A percentile compares a stretch with the other conserved stretches of the same genome.
These are phyloP conservation scores for Chloroceryle aenea DNA, from an alignment of 2,113 vertebrate genomes.

Conservation along the genomic window DNA sequence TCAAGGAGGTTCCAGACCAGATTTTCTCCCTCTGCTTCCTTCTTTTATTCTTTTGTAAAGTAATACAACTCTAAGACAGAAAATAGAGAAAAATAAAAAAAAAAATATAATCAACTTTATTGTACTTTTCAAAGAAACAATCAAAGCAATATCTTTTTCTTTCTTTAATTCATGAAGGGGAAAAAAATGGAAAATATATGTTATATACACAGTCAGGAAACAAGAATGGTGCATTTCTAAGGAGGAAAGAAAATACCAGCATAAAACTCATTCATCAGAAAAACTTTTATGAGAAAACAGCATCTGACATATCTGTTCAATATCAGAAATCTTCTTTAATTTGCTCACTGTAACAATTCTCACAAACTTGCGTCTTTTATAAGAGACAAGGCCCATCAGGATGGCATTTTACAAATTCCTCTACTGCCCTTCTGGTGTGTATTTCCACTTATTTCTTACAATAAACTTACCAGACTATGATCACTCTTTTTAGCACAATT, in stretches of 20 bases:
- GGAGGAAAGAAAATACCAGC: neutral
- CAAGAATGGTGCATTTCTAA: neutral
- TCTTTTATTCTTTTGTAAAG: neutral
- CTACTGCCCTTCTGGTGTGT: neutral
- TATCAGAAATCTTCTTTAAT: conserved; percentile 59
- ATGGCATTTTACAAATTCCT: conserved; percentile 20
- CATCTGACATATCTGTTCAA: conserved; percentile 63
- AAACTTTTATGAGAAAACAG: conserved; percentile 32
- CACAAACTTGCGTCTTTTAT: conserved; percentile 60
- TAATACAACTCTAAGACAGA: neutral
- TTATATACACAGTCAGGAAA: neutral
- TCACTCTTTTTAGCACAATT: conserved; percentile 62
- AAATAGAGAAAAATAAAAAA: neutral
- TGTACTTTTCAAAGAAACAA: neutral
- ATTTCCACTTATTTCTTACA: conserved; percentile 51
- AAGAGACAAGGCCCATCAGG: conserved; percentile 59
- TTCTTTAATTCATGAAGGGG: neutral
- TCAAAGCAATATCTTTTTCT: neutral
- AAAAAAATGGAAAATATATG: neutral
- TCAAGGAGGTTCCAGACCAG: neutral
- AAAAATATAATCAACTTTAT: neutral
- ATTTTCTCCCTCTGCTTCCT: neutral
- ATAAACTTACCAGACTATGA: conserved; percentile 19
- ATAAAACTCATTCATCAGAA: conserved; percentile 25
- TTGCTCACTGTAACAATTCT: conserved; percentile 31